Evolutionary conservation across 1,140 invertebrate genomes (phyloP), one percentile per base, ranked within the genome.

Genomic region (Drosophila hydei): DNA sequence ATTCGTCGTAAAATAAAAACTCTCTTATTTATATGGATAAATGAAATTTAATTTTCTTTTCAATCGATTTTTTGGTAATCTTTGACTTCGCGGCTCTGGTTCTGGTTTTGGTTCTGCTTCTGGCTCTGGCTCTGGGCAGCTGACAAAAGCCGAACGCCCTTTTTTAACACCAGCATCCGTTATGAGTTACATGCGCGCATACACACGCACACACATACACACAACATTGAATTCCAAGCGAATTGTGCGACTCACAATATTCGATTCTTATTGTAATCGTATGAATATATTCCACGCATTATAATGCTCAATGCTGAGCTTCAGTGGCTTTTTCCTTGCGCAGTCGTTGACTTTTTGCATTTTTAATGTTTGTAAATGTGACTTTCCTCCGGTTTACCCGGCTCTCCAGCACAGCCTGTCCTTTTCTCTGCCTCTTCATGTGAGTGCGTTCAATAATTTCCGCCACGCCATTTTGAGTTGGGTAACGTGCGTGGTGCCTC

Each of bases 201-300:
- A 48, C 58, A 43, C 18, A 40, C 9, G 38, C 27, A 30, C 30
- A 16, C 14, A 50, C 23, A 42, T 18, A 63, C 40, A 27, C 30
- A 68, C 7, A 33, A 23, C 21, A 60, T 36, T 63, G 59, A 70
- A 55, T 63, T 59, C 16, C 33, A 63, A 55, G 59, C 60, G 67
- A 70, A 70, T 70, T 70, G 63, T 72, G 55, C 40, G 48, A 42
- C 69, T 55, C 64, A 63, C 75, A 85, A 80, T 87, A 87, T 88
- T 85, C 83, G 81, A 85, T 87, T 87, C 83, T 85, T 88, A 85
- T 87, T 87, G 81, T 87, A 81, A 87, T 88, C 83, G 71, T 68
- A 85, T 87, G 83, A 87, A 87, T 87, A 87, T 87, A 87, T 87
- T 87, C 85, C 59, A 68, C 74, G 77, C 70, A 77, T 85, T 85